phyloP scores from a whole-genome alignment of 2,888 invertebrate species.

The Lingula anatina region DNA sequence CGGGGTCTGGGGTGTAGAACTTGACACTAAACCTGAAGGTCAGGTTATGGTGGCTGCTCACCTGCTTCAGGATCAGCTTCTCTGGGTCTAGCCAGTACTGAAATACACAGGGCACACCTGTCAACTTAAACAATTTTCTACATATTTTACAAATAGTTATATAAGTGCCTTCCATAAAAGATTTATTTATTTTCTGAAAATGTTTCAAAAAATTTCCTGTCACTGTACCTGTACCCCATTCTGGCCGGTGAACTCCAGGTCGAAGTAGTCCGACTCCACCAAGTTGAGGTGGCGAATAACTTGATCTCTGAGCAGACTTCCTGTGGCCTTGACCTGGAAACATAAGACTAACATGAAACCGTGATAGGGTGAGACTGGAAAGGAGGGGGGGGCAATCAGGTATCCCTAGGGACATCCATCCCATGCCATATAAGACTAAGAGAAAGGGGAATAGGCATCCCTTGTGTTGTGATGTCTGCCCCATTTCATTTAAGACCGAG shows the following conservation, averaged over 20 bases:
- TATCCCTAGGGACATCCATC: too few relatives aligned
- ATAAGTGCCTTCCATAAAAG: too few relatives aligned
- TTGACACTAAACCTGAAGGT: conserved; percentile 80
- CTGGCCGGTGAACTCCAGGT: conserved; percentile 88
- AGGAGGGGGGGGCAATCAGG: too few relatives aligned
- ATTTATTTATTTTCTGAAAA: too few relatives aligned
- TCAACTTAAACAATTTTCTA: neutral
- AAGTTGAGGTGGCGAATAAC: conserved; percentile 94
- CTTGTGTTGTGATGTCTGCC: too few relatives aligned
- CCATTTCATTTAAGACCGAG: too few relatives aligned
- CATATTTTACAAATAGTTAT: too few relatives aligned
- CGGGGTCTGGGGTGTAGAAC: conserved; percentile 98
- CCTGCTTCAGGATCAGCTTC: conserved; percentile 91
- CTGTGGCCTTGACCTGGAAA: conserved; percentile 89
- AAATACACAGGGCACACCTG: conserved; percentile 32
- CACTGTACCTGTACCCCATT: conserved; percentile 74
- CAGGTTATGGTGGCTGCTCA: conserved; percentile 57
- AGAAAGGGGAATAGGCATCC: too few relatives aligned
- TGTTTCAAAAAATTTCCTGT: too few relatives aligned
- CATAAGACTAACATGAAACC: too few relatives aligned
- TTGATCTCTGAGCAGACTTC: conserved; percentile 90
- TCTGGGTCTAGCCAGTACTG: conserved; percentile 98
- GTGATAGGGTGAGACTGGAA: too few relatives aligned
- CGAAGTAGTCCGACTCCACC: conserved; percentile 97
- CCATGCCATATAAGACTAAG: too few relatives aligned